Conservation (phyloP, 2,888 invertebrate species). For the Andrena dorsata region DNA sequence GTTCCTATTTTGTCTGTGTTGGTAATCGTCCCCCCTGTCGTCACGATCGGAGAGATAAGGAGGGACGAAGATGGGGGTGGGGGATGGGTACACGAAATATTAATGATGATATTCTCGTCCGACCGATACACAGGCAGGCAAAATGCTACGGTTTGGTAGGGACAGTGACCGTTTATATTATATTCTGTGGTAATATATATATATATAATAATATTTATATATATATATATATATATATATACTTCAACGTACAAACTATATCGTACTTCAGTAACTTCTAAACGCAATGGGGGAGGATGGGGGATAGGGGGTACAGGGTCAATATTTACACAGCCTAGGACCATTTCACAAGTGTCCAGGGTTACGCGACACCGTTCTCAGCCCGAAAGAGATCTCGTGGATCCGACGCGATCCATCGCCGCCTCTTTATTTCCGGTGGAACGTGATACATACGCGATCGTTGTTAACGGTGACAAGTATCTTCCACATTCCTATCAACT, state of each 20-base stretch:
- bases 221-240: conserved; percentile 49
- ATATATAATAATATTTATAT: conserved; percentile 58
- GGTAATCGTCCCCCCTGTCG: background rate
- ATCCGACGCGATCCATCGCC: conserved; percentile 2
- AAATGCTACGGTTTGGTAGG: conserved; percentile 66
- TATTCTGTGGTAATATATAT: conserved; percentile 63
- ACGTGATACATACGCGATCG: conserved; percentile 47
- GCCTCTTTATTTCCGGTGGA: conserved; percentile 15
- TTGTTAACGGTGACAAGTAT: conserved; percentile 57
- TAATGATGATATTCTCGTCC: conserved; percentile 54
- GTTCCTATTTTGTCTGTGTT: conserved; percentile 14
- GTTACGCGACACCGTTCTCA: conserved; percentile 18
- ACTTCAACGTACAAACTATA: conserved; percentile 72
- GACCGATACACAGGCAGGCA: conserved; percentile 66
- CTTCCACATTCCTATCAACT: conserved; percentile 79
- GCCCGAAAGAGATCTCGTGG: conserved; percentile 1
- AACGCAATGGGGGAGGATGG: conserved; percentile 46
- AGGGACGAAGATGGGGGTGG: background rate
- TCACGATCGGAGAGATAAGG: conserved; percentile 18
- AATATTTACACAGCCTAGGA: conserved; percentile 70
- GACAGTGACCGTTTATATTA: conserved; percentile 70
- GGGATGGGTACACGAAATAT: conserved; percentile 53
- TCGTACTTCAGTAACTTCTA: conserved; percentile 68
- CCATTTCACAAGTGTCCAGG: conserved; percentile 47
- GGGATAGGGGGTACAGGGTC: conserved; percentile 14